Evolutionary conservation across 2,113 vertebrate genomes (phyloP), one percentile per base, ranked within the genome.

Genomic region (Eretmochelys imbricata): DNA sequence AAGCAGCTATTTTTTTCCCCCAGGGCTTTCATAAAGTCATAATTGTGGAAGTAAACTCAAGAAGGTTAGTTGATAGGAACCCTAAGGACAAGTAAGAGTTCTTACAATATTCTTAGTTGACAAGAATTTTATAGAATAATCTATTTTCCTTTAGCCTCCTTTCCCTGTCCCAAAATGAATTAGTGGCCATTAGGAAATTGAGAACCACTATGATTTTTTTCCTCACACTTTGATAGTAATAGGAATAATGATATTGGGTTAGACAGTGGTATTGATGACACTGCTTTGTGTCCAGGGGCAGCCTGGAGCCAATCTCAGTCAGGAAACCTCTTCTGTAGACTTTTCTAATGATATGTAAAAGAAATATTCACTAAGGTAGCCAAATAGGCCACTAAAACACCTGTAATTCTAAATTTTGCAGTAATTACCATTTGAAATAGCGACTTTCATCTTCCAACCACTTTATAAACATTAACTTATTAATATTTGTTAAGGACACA

Each of bases 41-140:
- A 97, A 97, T 97, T 97, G 79, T 84, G 95, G 94, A 93, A 97
- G 76, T 81, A 95, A 87, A 97, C 81, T 93, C 91, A 91, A 92
- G 95, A 97, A 95, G 83, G 29, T 87, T 93, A 92, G 69, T 79
- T 96, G 82, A 57, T 90, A 86, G 82, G 92, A 97, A 96, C 54
- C 53, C 69, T 48, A 38, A 94, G 81, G 88, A 53, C 42, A 93
- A 96, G 80, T 89, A 89, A 88, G 75, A 90, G 11, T 9, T 94
- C 42, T 90, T 89, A 55, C 3, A 84, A 19, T 89, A 80, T 53
- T 92, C 48, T 93, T 35, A 80, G 2, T 5, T 25, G 88, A 13
- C n/a, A 84, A 84, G 38, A 87, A 89, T 92, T 93, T n/a, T 72
- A 53, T 69, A 76, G 42, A 94, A 6, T 53, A 49, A 31, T 22